A percentile compares a stretch with the other conserved stretches of the same genome.
These are phyloP conservation scores for Melanotaenia pygmaea DNA, from an alignment of 2,797 vertebrate species.

Conservation along the genomic window DNA sequence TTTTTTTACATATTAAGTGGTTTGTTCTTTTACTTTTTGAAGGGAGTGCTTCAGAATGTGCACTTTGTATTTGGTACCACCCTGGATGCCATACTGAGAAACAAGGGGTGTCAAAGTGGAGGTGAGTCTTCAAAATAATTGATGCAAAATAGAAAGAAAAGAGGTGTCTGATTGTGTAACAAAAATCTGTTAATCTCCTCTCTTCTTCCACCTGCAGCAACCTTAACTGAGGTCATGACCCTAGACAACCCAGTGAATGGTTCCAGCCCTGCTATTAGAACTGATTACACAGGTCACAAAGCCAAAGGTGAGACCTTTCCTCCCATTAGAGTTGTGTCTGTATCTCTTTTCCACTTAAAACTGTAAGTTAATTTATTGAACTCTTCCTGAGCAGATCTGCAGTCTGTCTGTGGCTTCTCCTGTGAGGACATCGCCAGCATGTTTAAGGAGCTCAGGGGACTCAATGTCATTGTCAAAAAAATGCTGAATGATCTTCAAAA, in stretches of 20 bases:
- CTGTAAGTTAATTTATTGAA: constrained; percentile 23
- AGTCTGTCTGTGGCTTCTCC: constrained; percentile 93
- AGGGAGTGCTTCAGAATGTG: constrained; percentile 98
- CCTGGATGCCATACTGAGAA: constrained; percentile 91
- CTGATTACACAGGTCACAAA: constrained; percentile 94
- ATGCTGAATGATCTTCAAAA: constrained; percentile 89
- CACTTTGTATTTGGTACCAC: constrained; percentile 96
- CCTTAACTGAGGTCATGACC: constrained; percentile 87
- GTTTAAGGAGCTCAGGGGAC: constrained; percentile 92
- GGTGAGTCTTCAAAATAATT: constrained; percentile 81
- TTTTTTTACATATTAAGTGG: not conserved
- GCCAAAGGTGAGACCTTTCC: constrained; percentile 84
- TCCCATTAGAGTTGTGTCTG: constrained; percentile 1
- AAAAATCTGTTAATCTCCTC: constrained; percentile 24
- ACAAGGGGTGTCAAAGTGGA: constrained; percentile 94
- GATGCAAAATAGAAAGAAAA: not conserved
- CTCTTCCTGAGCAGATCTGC: constrained; percentile 80
- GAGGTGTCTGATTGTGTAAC: not conserved
- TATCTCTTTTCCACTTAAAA: constrained; percentile 1
- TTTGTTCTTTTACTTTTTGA: constrained; percentile 23
- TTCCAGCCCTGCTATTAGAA: constrained; percentile 95
- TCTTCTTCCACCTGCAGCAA: constrained; percentile 57
- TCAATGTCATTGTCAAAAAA: constrained; percentile 89
- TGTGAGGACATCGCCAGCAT: constrained; percentile 93
- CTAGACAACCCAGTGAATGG: constrained; percentile 93